Evolutionary conservation across 1,140 invertebrate species (phyloP).

Genomic region (Temnothorax curvispinosus): DNA sequence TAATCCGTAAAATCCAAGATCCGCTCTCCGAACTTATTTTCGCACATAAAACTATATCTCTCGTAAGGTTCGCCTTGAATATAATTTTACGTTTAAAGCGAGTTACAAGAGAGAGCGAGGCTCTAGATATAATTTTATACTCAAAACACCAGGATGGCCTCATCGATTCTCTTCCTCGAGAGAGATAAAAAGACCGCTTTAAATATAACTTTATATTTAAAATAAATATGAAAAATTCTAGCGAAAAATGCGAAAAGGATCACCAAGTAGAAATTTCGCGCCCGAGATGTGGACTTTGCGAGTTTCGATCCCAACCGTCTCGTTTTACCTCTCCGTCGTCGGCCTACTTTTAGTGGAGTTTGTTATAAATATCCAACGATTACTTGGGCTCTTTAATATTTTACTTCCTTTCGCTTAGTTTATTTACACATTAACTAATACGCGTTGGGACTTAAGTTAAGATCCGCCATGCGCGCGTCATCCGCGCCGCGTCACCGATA

Average conservation of each 20-base stretch:
- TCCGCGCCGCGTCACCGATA: constrained; percentile 73
- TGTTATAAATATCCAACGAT: constrained; percentile 84
- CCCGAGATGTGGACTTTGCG: constrained; percentile 3
- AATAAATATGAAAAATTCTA: constrained; percentile 15
- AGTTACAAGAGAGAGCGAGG: neutral
- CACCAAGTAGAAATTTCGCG: constrained; percentile 34
- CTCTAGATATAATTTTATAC: constrained; percentile 7
- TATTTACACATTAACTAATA: constrained; percentile 85
- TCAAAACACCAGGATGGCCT: neutral
- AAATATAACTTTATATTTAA: constrained; percentile 37
- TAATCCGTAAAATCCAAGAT: constrained; percentile 38
- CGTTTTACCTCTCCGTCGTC: constrained; percentile 59
- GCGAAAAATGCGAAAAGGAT: neutral
- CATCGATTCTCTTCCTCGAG: neutral
- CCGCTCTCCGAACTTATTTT: neutral
- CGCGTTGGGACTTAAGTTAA: constrained; percentile 83
- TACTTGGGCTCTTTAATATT: constrained; percentile 82
- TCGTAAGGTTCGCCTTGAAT: neutral
- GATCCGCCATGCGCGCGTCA: constrained; percentile 75
- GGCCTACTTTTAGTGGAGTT: constrained; percentile 79
- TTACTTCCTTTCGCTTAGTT: constrained; percentile 83
- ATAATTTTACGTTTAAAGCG: constrained; percentile 28
- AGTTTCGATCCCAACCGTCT: constrained; percentile 35
- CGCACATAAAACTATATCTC: constrained; percentile 24
- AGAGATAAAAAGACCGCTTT: neutral